phyloP scores from a whole-genome alignment of 35 echinoderm and acorn worm species.

The Ophioderma brevispina region DNA sequence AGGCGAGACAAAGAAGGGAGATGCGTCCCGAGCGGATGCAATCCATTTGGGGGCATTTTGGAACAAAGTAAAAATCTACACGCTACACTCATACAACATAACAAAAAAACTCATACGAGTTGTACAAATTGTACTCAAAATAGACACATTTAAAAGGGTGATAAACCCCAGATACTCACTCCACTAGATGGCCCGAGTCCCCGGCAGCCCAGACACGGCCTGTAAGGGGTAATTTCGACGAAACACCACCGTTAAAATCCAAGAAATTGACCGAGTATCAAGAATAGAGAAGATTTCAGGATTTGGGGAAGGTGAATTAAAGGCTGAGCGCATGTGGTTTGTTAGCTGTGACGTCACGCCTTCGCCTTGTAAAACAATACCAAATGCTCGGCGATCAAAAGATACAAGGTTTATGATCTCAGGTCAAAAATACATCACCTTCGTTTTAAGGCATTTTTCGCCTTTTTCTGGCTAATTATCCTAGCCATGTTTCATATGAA shows the following conservation, averaged over 20 bases:
- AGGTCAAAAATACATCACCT: background rate
- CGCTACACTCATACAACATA: slow-evolving; percentile 24
- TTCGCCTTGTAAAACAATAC: slow-evolving; percentile 34
- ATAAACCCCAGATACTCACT: slow-evolving; percentile 31
- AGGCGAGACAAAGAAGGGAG: background rate
- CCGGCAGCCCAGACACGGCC: background rate
- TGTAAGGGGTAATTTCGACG: background rate
- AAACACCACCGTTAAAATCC: slow-evolving; percentile 42
- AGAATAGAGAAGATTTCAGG: slow-evolving; percentile 45
- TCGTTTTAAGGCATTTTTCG: background rate
- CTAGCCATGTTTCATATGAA: background rate
- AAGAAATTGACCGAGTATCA: slow-evolving; percentile 3
- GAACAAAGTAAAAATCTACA: slow-evolving; percentile 54
- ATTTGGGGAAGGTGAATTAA: slow-evolving; percentile 59
- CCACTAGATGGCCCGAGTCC: slow-evolving; percentile 4
- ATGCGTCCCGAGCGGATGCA: slow-evolving; percentile 7
- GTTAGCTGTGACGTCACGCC: slow-evolving; percentile 38
- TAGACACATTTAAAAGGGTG: slow-evolving; percentile 36
- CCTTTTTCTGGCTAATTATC: background rate
- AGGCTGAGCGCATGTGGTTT: slow-evolving; percentile 55
- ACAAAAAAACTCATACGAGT: slow-evolving; percentile 19
- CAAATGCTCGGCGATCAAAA: background rate
- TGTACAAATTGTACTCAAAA: slow-evolving; percentile 39
- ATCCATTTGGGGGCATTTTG: slow-evolving; percentile 60
- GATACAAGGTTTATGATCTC: background rate